Percentiles rank a stretch among this genome's conserved stretches.
Evolutionary conservation across 1,140 invertebrate genomes (phyloP).

Genomic region (Drosophila aff.): DNA sequence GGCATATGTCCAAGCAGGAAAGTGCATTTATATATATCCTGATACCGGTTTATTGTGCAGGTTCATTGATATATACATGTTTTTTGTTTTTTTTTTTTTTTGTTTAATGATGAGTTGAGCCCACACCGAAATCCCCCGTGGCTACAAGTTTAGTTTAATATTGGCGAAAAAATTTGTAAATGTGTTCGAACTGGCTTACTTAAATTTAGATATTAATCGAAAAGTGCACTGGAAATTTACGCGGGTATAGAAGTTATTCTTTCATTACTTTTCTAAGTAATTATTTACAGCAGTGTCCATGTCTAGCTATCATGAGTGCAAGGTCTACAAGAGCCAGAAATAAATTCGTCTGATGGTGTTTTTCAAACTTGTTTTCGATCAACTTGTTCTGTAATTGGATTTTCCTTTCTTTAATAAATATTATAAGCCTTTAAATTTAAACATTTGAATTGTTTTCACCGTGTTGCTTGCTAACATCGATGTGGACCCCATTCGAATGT

Average conservation of each 20-base stretch:
- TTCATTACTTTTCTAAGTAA: neutral
- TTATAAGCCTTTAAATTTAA: neutral
- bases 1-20: conserved; percentile 12
- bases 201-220: conserved; percentile 8
- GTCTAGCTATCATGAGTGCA: neutral
- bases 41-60: conserved; percentile 2
- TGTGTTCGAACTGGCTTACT: neutral
- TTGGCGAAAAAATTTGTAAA: conserved; percentile 1
- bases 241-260: neutral
- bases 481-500: neutral
- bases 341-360: too few relatives aligned
- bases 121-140: neutral
- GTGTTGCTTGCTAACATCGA: conserved; percentile 61
- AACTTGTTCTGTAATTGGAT: too few relatives aligned
- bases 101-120: neutral
- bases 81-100: neutral
- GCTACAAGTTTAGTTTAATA: neutral
- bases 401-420: neutral
- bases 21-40: conserved; percentile 10
- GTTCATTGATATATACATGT: neutral
- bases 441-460: conserved; percentile 19
- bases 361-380: too few relatives aligned
- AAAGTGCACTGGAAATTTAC: neutral
- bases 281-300: neutral
- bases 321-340: too few relatives aligned